Evolutionary conservation across 2,888 invertebrate genomes (phyloP), one percentile per base, ranked within the genome.

Genomic region (Meganola albula): DNA sequence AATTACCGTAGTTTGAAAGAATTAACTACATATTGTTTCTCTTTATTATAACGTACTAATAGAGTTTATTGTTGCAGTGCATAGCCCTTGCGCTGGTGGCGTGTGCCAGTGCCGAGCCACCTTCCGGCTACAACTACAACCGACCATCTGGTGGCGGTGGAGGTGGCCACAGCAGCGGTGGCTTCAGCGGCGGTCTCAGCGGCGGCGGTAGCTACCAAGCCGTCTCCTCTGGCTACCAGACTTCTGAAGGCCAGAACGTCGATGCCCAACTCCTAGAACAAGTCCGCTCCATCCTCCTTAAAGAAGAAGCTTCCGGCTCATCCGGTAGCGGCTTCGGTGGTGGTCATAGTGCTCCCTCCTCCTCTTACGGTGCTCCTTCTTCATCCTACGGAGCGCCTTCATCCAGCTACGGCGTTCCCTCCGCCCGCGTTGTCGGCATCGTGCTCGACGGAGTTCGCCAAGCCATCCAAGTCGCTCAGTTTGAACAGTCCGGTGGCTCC

Each of bases 391-490:
- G 92, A 29, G 90, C 83, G 34, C 93, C 93, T 39, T 76, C 79
- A 39, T 76, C 79, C 8, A 35, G 90, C 87, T 63, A 84, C 83
- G 59, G 85, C 29, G 70, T 63, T 14, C 70, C 70, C 3, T 68
- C 68, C 24, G 70, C 71, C 48, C 89, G 92, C 55, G 94, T 95
- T 34, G 93, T 94, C 52, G 95, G 94, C 50, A 91, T 95, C 76
- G 92, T 93, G 77, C 90, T 95, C 46, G 95, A 94, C 60, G 94
- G 93, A 45, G 92, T 94, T 63, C 92, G 93, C 62, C 94, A 94
- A 61, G 94, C 94, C 55, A 92, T 95, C 79, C 94, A 95, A 74
- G 94, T 95, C 45, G 95, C 95, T 24, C 94, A 95, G 64, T 94
- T 91, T 88, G 89, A 92, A 54, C 93, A 94, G 82, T 85, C 73